Percentiles rank a stretch among this genome's conserved stretches.
Conservation (phyloP, 1,140 invertebrate species). For the Drosophila leontia region DNA sequence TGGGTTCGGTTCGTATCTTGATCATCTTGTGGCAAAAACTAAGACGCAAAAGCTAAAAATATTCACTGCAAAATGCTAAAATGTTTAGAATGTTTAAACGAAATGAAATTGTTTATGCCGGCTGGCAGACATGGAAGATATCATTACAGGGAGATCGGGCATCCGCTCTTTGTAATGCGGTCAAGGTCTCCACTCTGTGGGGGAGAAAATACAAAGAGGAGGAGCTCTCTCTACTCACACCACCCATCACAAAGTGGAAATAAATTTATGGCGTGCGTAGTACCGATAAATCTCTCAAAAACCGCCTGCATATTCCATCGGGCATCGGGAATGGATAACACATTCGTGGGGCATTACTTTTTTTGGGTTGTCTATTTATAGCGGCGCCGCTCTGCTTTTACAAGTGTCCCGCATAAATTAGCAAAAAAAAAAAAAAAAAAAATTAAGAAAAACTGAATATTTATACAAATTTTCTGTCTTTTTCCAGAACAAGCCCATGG, state of each 20-base stretch:
- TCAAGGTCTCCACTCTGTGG: slow-evolving; percentile 57
- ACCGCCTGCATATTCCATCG: slow-evolving; percentile 28
- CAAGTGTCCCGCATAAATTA: slow-evolving; percentile 79
- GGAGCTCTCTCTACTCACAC: background rate
- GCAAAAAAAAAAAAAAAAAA: slow-evolving; percentile 35
- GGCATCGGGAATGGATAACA: slow-evolving; percentile 26
- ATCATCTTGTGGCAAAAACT: slow-evolving; percentile 17
- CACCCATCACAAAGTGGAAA: slow-evolving; percentile 53
- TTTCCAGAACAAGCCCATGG: slow-evolving; percentile 90
- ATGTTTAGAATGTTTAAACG: slow-evolving; percentile 53
- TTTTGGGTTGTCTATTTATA: slow-evolving; percentile 43
- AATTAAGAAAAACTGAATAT: slow-evolving; percentile 25
- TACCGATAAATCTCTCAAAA: slow-evolving; percentile 68
- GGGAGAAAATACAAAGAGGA: background rate
- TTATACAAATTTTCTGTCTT: slow-evolving; percentile 16
- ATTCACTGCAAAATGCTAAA: slow-evolving; percentile 57
- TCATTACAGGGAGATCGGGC: slow-evolving; percentile 45
- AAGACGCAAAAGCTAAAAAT: slow-evolving; percentile 36
- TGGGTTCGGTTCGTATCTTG: slow-evolving; percentile 5
- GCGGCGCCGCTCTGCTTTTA: slow-evolving; percentile 58
- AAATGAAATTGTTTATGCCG: slow-evolving; percentile 72
- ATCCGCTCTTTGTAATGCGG: slow-evolving; percentile 61
- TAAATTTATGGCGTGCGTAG: slow-evolving; percentile 74
- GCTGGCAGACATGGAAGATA: slow-evolving; percentile 53
- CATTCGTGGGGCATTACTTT: slow-evolving; percentile 31